A percentile compares a stretch with the other conserved stretches of the same genome.
phyloP scores from a whole-genome alignment of 2,113 vertebrate genomes.

The Candoia aspera region DNA sequence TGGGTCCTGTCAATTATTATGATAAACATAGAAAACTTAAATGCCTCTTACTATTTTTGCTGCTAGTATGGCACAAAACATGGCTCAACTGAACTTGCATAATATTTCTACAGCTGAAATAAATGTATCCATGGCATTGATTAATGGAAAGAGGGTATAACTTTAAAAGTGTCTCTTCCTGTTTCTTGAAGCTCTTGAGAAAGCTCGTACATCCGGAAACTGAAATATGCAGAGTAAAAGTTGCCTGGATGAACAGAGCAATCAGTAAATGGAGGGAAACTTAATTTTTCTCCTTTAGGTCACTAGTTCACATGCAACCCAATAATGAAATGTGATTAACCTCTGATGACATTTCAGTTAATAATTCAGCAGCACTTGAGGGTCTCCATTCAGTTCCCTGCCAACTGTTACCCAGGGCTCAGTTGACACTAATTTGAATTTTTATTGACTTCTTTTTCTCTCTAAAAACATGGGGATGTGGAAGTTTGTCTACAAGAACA shows the following conservation, averaged over 20 bases:
- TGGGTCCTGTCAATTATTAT: not conserved
- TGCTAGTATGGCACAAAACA: not conserved
- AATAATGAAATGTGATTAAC: slow-evolving; percentile 19
- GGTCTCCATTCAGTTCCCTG: not conserved
- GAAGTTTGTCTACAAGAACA: not conserved
- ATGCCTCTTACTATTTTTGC: not conserved
- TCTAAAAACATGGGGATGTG: not conserved
- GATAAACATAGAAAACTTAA: not conserved
- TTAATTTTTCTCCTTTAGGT: not conserved
- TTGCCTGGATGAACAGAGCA: not conserved
- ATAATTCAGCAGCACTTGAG: fast-evolving
- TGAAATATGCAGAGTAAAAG: not conserved
- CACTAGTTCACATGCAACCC: fast-evolving
- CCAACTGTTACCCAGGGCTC: fast-evolving
- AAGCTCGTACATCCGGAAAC: not conserved
- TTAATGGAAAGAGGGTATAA: not conserved
- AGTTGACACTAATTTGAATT: fast-evolving
- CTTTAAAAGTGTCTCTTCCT: not conserved
- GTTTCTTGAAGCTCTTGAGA: not conserved
- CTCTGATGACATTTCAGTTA: not conserved
- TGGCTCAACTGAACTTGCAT: not conserved
- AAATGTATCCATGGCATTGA: not conserved
- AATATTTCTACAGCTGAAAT: not conserved
- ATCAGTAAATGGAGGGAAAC: fast-evolving
- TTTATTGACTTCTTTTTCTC: not conserved